Conservation (phyloP, 2,113 vertebrate species). For the Tretioscincus oriximinensis region DNA sequence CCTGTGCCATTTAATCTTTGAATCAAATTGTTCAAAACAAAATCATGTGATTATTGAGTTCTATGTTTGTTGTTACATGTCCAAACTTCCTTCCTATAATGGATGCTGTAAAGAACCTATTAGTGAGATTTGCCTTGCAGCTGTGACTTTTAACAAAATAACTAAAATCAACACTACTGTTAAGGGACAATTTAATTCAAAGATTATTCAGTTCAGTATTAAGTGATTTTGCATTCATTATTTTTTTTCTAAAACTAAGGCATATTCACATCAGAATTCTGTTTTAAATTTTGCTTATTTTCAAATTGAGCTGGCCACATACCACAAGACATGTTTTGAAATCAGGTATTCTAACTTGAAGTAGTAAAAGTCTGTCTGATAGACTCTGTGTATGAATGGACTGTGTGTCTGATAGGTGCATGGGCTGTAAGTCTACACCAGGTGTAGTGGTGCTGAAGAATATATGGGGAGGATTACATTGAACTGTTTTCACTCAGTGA, state of each 20-base stretch:
- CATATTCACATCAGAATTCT: slow-evolving; percentile 3
- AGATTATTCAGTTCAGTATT: neutral
- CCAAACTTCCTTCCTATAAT: too few species aligned
- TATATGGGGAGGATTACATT: neutral
- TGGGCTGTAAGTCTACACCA: neutral
- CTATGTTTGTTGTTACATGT: too few species aligned
- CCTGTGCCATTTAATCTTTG: too few species aligned
- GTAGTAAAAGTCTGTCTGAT: neutral
- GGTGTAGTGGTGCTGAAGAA: neutral
- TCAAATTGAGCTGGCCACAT: neutral
- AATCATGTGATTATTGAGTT: too few species aligned
- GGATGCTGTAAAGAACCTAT: too few species aligned
- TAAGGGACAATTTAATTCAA: neutral
- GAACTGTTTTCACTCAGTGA: neutral
- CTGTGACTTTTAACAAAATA: too few species aligned
- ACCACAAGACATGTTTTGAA: neutral
- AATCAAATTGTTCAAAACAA: too few species aligned
- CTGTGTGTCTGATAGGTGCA: neutral
- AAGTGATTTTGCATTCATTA: neutral
- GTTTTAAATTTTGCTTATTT: slow-evolving; percentile 34
- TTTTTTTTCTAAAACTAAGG: neutral
- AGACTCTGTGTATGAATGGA: neutral
- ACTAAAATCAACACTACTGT: too few species aligned
- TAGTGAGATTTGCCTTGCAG: too few species aligned
- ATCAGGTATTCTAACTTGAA: neutral